A percentile compares a stretch with the other conserved stretches of the same genome.
phyloP scores from a whole-genome alignment of 2,888 invertebrate species.

The Stegophylla sp. region DNA sequence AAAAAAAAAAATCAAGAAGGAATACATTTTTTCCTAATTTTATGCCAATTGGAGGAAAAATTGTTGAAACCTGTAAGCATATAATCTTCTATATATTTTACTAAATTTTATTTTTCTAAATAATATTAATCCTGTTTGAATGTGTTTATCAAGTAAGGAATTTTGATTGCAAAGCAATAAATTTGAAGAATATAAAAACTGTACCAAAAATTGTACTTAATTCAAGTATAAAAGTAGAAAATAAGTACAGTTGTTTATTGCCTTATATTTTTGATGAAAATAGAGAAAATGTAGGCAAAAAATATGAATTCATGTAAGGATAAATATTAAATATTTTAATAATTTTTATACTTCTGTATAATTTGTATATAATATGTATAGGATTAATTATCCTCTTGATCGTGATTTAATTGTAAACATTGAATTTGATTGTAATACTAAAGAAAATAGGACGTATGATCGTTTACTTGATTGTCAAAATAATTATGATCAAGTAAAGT shows the following conservation, averaged over 20 bases:
- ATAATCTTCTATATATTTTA: background rate
- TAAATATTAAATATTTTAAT: background rate
- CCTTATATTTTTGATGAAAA: constrained; percentile 44
- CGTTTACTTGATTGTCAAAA: constrained; percentile 12
- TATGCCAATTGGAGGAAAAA: background rate
- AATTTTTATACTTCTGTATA: background rate
- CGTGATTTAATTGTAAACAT: constrained; percentile 37
- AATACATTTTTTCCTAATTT: constrained; percentile 30
- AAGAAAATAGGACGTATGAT: background rate
- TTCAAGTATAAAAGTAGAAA: constrained; percentile 41
- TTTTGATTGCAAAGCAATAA: constrained; percentile 29
- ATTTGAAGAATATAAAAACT: constrained; percentile 8
- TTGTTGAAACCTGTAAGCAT: constrained; percentile 17
- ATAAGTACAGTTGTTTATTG: constrained; percentile 23
- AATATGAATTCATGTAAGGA: constrained; percentile 50
- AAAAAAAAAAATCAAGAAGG: constrained; percentile 27
- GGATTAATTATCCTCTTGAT: constrained; percentile 34
- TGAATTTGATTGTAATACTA: constrained; percentile 41
- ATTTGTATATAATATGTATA: too few species aligned
- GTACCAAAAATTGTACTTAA: constrained; percentile 37
- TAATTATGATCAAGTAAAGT: constrained; percentile 9
- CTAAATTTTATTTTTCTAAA: background rate
- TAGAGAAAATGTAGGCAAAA: constrained; percentile 47
- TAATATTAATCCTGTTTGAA: background rate
- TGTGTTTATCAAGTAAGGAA: constrained; percentile 7